These are phyloP conservation scores for Oreochromis tanganicae DNA, from an alignment of 2,113 vertebrate species.

Conservation along the genomic window DNA sequence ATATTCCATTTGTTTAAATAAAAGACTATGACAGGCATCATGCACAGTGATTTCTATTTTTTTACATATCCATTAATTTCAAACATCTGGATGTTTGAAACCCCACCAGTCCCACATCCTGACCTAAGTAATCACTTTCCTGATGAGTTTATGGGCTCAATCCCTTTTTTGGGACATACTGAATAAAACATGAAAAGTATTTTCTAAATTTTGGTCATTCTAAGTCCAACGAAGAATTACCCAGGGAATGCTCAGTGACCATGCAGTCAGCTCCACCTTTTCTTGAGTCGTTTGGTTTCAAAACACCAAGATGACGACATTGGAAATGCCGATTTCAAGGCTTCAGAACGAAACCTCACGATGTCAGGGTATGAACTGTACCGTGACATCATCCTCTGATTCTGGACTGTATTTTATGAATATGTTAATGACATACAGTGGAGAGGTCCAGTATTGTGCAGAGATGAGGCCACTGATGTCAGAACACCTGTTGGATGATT, in stretches of 20 bases:
- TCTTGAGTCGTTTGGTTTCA: background rate
- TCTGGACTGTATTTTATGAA: background rate
- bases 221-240: background rate
- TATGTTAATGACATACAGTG: background rate
- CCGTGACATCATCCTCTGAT: background rate
- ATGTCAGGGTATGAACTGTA: background rate
- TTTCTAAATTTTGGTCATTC: background rate
- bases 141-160: background rate
- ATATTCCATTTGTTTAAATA: background rate
- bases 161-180: fast-evolving
- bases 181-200: fast-evolving
- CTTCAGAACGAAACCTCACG: fast-evolving
- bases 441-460: fast-evolving
- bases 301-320: fast-evolving
- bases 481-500: background rate
- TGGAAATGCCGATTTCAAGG: background rate
- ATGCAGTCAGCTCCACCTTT: background rate
- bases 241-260: background rate
- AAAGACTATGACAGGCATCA: fast-evolving
- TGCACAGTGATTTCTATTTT: background rate
- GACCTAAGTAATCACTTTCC: background rate
- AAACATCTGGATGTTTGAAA: background rate
- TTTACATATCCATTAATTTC: background rate
- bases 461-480: background rate
- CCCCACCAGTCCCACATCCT: background rate